Evolutionary conservation across 2,888 invertebrate genomes (phyloP), one percentile per base, ranked within the genome.

Genomic region (Autographa gamma): DNA sequence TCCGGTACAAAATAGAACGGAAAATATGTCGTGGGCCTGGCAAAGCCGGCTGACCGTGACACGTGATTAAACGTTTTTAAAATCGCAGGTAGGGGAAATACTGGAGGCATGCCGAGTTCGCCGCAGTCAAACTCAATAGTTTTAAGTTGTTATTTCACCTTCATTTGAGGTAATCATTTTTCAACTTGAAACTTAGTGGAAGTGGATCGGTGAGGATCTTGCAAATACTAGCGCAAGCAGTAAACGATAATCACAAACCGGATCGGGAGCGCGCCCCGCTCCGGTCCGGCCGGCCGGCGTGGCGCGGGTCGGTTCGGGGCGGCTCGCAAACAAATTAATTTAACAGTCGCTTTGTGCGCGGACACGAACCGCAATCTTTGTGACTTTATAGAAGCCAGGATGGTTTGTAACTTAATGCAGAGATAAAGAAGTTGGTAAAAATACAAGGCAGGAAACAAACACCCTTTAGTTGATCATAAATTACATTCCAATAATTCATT

Each of bases 321-420:
- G 9, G 63, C 41, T 63, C 56, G 54, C 25, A 43, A 68, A 60
- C 60, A 60, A 56, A 66, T 74, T 74, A 63, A 63, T 74, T 66
- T 56, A 62, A 34, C 60, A 52, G 52, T 59, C 14, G 13, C 48
- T 9, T 19, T 56, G 65, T 62, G 63, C 60, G 16, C 31, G n/a
- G 41, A 16, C 43, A 38, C 48, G n/a, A 7, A 48, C 48, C 32
- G 16, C 70, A 19, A 41, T 58, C 56, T 63, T 63, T 32, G 60
- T 48, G 25, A 43, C 34, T n/a, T 43, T 13, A n/a, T 14, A 63
- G n/a, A 63, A 66, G n/a, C 48, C 16, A n/a, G 5, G 48, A 48
- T 16, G 5, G 16, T 48, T 48, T n/a, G 48, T 48, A 6, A 48
- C 48, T 48, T 48, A n/a, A 48, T n/a, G 43, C 14, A 43, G 16